Conservation (phyloP, 2,888 invertebrate species). For the Eupithecia inturbata region DNA sequence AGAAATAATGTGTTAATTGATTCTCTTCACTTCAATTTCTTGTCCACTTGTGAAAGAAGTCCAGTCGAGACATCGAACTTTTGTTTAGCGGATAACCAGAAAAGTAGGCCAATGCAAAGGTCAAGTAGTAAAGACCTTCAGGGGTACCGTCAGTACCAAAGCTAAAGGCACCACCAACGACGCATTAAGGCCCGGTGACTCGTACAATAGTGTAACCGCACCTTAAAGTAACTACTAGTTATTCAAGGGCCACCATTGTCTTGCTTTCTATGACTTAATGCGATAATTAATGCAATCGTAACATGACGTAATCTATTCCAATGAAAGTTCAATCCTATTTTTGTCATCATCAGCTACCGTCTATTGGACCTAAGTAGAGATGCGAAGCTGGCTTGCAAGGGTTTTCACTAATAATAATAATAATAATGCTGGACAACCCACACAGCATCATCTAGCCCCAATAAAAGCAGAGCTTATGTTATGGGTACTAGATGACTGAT, state of each 20-base stretch:
- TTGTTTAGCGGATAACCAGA: too few species aligned
- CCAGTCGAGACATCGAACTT: too few species aligned
- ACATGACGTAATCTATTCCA: conserved; percentile 5
- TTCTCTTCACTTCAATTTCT: too few species aligned
- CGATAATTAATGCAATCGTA: not conserved
- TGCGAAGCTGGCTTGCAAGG: too few species aligned
- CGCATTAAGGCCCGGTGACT: conserved; percentile 3
- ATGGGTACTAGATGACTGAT: too few species aligned
- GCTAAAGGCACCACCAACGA: conserved; percentile 1
- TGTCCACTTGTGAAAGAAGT: too few species aligned
- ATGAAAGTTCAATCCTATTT: not conserved
- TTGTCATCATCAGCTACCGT: not conserved
- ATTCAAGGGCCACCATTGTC: conserved; percentile 3
- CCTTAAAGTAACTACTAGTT: not conserved
- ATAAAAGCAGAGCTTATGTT: too few species aligned
- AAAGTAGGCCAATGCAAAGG: not conserved
- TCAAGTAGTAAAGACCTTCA: not conserved
- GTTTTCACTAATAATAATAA: too few species aligned
- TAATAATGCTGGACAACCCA: too few species aligned
- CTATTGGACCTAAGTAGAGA: not conserved
- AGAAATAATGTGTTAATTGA: too few species aligned
- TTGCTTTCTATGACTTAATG: conserved; percentile 15
- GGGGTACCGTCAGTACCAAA: not conserved
- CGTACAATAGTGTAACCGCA: conserved; percentile 5
- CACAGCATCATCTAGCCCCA: too few species aligned